A percentile compares a stretch with the other conserved stretches of the same genome.
These are phyloP conservation scores for Labeo catla DNA, from an alignment of 2,113 vertebrate genomes.

Conservation along the genomic window DNA sequence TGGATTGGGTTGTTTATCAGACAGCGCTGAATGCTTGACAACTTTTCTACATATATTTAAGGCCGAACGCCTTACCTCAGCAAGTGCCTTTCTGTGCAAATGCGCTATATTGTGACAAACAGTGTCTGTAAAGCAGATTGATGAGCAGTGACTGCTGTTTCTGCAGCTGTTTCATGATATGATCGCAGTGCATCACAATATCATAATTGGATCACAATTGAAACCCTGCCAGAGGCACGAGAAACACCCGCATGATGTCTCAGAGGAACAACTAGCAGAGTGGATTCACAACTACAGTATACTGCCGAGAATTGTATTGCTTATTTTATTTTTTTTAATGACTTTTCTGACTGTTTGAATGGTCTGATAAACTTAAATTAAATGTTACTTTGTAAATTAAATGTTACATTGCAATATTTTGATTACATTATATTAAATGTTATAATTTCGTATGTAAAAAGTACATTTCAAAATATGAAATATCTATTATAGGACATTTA, in stretches of 20 bases:
- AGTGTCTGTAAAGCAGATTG: conserved; percentile 1
- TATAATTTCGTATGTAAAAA: too few relatives aligned
- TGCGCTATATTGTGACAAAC: not conserved
- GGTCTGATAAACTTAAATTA: not conserved
- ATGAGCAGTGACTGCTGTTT: not conserved
- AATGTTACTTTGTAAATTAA: too few relatives aligned
- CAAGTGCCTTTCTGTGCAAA: not conserved
- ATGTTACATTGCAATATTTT: too few relatives aligned
- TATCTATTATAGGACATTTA: too few relatives aligned
- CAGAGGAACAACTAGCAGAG: not conserved
- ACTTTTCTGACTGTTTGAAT: not conserved
- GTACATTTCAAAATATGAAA: too few relatives aligned
- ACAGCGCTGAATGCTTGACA: not conserved
- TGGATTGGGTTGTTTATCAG: conserved; percentile 29
- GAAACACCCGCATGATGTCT: not conserved
- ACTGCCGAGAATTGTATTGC: not conserved
- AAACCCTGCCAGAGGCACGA: not conserved
- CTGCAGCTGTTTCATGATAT: not conserved
- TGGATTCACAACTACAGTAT: not conserved
- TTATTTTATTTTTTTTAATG: not conserved
- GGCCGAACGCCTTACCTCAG: not conserved
- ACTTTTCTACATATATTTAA: conserved; percentile 13
- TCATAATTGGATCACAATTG: not conserved
- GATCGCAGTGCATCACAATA: not conserved
- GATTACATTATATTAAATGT: too few relatives aligned